Evolutionary conservation across 2,113 vertebrate species (phyloP).

Genomic region (Brevimyrus niger): DNA sequence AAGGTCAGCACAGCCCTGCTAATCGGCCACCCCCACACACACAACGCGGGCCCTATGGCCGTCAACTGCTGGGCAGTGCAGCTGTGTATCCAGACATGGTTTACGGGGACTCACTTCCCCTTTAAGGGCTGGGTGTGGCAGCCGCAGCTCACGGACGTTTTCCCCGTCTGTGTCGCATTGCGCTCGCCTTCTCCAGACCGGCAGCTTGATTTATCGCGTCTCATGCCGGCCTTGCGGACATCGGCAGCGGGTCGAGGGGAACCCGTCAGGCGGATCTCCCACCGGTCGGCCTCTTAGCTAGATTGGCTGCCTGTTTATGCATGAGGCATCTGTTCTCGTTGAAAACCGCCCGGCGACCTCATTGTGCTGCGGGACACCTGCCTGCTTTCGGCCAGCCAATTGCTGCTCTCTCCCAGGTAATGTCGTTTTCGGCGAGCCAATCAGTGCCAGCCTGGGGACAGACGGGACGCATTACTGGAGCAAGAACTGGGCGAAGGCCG

Average conservation of each 20-base stretch:
- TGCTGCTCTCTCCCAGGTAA: conserved; percentile 62
- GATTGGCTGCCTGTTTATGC: not conserved
- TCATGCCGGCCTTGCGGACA: not conserved
- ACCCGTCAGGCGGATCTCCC: not conserved
- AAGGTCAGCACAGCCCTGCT: conserved; percentile 60
- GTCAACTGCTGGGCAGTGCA: not conserved
- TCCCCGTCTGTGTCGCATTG: not conserved
- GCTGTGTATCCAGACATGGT: not conserved
- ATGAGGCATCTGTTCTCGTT: not conserved
- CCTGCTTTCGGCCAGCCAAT: not conserved
- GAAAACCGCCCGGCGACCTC: not conserved
- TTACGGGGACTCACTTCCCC: not conserved
- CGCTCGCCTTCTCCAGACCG: not conserved
- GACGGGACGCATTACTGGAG: conserved; percentile 98
- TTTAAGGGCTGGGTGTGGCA: not conserved
- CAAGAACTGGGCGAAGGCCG: conserved; percentile 98
- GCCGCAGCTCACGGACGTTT: not conserved
- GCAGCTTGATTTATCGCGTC: not conserved
- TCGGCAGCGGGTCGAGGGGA: not conserved
- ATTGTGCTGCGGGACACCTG: too few relatives aligned
- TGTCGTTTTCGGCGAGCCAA: conserved; percentile 94
- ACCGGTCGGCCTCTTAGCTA: not conserved
- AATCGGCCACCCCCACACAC: not conserved
- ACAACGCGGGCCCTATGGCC: not conserved
- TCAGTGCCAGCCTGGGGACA: conserved; percentile 87